Evolutionary conservation across 2,113 vertebrate genomes (phyloP).

Genomic region (Ceratotherium simum): DNA sequence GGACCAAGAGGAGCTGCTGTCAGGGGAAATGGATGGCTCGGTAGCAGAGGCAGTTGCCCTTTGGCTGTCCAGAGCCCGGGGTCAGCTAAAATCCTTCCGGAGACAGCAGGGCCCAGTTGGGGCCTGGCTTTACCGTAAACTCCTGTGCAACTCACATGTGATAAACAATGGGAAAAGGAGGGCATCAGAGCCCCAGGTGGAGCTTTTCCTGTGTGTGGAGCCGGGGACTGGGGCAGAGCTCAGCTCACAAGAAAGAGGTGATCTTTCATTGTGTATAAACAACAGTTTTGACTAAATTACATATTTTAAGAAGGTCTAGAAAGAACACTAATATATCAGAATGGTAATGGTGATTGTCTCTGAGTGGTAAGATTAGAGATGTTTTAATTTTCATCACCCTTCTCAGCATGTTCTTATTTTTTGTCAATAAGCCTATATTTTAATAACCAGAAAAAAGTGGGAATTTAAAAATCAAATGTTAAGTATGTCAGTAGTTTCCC

Average conservation of each 20-base stretch:
- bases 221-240: neutral
- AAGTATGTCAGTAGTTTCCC: neutral
- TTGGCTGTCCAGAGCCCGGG: neutral
- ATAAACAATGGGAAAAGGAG: too few species aligned
- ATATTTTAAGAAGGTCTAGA: neutral
- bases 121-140: neutral
- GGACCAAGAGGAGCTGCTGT: slow-evolving; percentile 14
- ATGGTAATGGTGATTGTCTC: neutral
- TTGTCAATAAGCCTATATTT: neutral
- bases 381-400: neutral
- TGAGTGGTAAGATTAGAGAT: neutral
- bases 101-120: neutral
- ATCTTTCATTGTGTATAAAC: neutral
- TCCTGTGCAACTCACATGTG: too few species aligned
- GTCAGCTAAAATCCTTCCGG: slow-evolving; percentile 26
- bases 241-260: neutral
- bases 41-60: slow-evolving; percentile 48
- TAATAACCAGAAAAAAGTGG: neutral
- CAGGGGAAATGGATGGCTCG: slow-evolving; percentile 49
- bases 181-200: neutral
- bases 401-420: neutral
- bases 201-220: neutral
- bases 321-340: neutral
- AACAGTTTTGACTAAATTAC: neutral
- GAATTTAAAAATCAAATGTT: neutral